These are phyloP conservation scores for Galeopsomyia nigrocyanea DNA, from an alignment of 2,888 invertebrate genomes.

Conservation along the genomic window DNA sequence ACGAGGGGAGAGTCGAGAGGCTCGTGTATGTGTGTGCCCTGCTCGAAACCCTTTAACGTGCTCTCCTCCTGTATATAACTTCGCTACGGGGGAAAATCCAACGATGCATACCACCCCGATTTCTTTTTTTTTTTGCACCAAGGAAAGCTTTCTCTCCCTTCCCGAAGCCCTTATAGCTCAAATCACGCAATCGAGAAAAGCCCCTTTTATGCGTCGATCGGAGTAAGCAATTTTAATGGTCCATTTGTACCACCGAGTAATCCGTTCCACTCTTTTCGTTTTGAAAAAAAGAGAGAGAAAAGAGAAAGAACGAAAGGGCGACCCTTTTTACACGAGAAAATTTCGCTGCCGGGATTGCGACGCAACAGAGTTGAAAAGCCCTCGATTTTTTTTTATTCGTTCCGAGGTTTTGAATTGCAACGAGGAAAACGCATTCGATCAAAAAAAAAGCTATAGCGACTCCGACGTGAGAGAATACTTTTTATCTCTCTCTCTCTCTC, in stretches of 20 bases:
- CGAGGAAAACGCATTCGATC: conserved; percentile 36
- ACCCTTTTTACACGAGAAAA: conserved; percentile 33
- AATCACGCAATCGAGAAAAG: conserved; percentile 53
- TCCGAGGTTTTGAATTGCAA: conserved; percentile 7
- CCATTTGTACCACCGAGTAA: conserved; percentile 42
- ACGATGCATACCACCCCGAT: conserved; percentile 51
- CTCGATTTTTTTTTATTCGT: not conserved
- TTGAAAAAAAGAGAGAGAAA: conserved; percentile 8
- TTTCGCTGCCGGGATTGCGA: conserved; percentile 29
- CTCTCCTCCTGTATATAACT: conserved; percentile 38
- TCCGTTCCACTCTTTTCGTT: conserved; percentile 42
- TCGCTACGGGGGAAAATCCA: conserved; percentile 46
- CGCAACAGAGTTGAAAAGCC: conserved; percentile 29
- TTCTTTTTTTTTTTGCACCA: conserved; percentile 35
- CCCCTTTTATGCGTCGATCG: conserved; percentile 30
- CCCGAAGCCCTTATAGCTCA: conserved; percentile 45
- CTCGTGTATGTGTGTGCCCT: conserved; percentile 4
- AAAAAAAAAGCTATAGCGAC: conserved; percentile 6
- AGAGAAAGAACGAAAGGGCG: not conserved
- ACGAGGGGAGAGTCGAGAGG: not conserved
- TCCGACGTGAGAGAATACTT: conserved; percentile 39
- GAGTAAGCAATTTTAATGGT: conserved; percentile 45
- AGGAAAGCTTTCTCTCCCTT: conserved; percentile 36
- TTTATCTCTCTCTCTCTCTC: too few relatives aligned
- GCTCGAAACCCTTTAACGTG: conserved; percentile 51